Conservation (phyloP, 1,140 invertebrate genomes). For the Venturia canescens region DNA sequence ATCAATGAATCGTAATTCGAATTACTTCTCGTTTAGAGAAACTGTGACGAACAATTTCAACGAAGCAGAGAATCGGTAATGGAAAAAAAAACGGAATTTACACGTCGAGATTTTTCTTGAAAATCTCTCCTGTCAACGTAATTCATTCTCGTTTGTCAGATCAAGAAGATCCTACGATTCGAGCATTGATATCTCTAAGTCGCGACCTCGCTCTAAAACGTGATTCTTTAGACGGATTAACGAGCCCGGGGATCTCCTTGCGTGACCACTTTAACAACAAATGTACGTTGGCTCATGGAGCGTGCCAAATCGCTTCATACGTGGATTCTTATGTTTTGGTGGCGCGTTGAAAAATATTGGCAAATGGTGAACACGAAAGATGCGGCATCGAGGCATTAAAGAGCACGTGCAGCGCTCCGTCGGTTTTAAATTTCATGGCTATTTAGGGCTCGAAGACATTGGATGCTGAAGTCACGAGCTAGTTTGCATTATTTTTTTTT, state of each 20-base stretch:
- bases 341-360: not conserved
- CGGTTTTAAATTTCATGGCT: slow-evolving; percentile 21
- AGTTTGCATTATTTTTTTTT: not conserved
- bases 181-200: slow-evolving; percentile 28
- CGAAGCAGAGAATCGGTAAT: no score
- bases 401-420: not conserved
- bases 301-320: no score
- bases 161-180: slow-evolving; percentile 5
- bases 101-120: not conserved
- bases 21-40: no score
- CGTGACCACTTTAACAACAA: not conserved
- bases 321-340: no score
- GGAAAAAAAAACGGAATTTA: no score
- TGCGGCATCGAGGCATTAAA: not conserved
- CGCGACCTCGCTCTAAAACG: slow-evolving; percentile 20
- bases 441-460: not conserved
- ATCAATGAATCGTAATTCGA: no score
- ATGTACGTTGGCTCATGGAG: not conserved
- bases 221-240: slow-evolving; percentile 35
- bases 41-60: no score
- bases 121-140: not conserved
- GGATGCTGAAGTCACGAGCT: not conserved
- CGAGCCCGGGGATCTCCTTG: slow-evolving; percentile 8
- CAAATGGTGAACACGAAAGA: not conserved
- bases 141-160: not conserved